Evolutionary conservation across 2,113 vertebrate species (phyloP).

Genomic region (Cettia cetti): DNA sequence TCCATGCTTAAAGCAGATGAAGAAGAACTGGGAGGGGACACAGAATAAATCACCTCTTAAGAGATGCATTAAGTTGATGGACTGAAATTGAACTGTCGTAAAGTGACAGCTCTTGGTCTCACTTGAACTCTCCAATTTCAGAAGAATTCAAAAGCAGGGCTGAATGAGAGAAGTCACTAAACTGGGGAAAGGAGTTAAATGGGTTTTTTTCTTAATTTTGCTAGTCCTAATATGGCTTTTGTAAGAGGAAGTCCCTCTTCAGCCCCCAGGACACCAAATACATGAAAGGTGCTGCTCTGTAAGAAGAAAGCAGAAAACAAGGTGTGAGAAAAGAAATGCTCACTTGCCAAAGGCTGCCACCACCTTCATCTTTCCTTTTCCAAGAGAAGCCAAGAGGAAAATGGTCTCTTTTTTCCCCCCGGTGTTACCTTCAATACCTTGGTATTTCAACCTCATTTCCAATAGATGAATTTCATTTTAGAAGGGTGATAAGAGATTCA

Average conservation of each 20-base stretch:
- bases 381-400: neutral
- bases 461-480: neutral
- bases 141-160: neutral
- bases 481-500: neutral
- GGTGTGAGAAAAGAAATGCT: neutral
- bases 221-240: neutral
- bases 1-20: neutral
- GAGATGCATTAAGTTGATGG: neutral
- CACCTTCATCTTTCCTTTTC: neutral
- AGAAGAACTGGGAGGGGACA: neutral
- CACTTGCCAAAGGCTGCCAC: neutral
- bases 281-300: neutral
- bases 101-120: neutral
- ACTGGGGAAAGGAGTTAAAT: neutral
- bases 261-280: neutral
- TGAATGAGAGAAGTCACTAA: neutral
- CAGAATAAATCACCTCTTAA: neutral
- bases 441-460: neutral
- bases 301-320: neutral
- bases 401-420: neutral
- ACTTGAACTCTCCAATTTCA: neutral
- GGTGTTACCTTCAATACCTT: neutral
- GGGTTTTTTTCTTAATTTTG: neutral
- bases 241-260: neutral
- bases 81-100: neutral